Evolutionary conservation across 2,797 vertebrate species (phyloP).

Genomic region (Cheirogaleus major): DNA sequence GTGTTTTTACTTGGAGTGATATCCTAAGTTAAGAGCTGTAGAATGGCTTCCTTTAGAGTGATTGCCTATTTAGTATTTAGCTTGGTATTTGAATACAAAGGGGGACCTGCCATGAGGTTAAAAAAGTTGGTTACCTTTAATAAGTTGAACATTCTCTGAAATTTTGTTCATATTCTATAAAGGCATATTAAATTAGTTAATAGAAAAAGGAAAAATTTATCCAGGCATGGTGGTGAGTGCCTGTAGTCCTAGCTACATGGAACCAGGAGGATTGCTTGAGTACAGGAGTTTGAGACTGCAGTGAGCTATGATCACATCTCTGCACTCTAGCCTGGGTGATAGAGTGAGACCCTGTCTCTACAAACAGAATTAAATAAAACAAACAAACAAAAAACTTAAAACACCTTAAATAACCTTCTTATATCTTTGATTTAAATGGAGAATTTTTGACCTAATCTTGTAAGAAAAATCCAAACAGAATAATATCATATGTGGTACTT

Average conservation of each 20-base stretch:
- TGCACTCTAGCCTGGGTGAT: too few relatives aligned
- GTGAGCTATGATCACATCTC: too few relatives aligned
- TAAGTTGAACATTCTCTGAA: constrained; percentile 3
- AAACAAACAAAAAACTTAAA: too few relatives aligned
- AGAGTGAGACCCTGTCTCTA: too few relatives aligned
- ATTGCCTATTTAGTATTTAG: not conserved
- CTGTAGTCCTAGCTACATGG: too few relatives aligned
- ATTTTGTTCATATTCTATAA: not conserved
- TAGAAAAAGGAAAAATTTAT: not conserved
- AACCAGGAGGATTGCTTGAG: too few relatives aligned
- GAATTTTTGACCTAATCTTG: not conserved
- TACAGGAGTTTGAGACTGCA: too few relatives aligned
- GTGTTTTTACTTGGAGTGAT: not conserved
- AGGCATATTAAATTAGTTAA: not conserved
- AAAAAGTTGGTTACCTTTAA: not conserved
- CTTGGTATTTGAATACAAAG: not conserved
- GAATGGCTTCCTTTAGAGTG: not conserved
- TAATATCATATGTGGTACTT: not conserved
- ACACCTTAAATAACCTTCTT: not conserved
- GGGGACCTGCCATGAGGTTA: not conserved
- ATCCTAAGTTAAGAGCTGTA: not conserved
- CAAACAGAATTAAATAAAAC: too few relatives aligned
- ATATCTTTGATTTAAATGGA: not conserved
- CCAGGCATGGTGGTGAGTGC: too few relatives aligned
- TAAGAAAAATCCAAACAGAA: not conserved